Evolutionary conservation across 2,888 invertebrate genomes (phyloP), one percentile per base, ranked within the genome.

Genomic region (Hipparchia sbordonii): DNA sequence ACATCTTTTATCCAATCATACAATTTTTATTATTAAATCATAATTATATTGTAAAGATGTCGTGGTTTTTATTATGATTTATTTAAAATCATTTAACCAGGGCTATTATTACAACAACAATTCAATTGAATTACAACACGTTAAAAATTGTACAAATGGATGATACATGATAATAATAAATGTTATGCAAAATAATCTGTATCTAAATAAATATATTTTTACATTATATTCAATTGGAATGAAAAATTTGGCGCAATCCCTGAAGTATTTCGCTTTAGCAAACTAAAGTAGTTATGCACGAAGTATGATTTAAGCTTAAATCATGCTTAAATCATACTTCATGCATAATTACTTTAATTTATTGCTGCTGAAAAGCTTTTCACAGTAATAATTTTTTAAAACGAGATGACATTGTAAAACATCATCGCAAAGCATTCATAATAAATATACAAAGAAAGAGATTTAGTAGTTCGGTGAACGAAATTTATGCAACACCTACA

Each of bases 261-360:
- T 61, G 39, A 6, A 45, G 7, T 45, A n/a, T 45, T 61, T 61
- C 60, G 60, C 60, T 45, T 45, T 61, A 61, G n/a, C n/a, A 61
- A 57, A 57, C 6, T 13, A 56, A 13, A 13, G 12, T 52, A 10
- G 52, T 2, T 12, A 39, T 39, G 23, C 23, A 39, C 12, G 10
- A 4, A 10, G 52, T 52, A 52, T 3, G 5, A 13, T 56, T 23
- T 56, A 56, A 56, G 56, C 23, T 23, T 23, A 23, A 23, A 23
- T 23, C 23, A 23, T 23, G 23, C 23, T 23, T 23, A 23, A 23
- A 23, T 23, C 23, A 23, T 23, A 23, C 23, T 23, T 23, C 23
- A 23, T 23, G 23, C 23, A 23, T 23, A 23, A 23, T 23, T 23
- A 23, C 23, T 23, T 23, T 23, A 23, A 23, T 23, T 23, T 23